Evolutionary conservation across 1,140 invertebrate species (phyloP).

Genomic region (Drosophila jambulina): DNA sequence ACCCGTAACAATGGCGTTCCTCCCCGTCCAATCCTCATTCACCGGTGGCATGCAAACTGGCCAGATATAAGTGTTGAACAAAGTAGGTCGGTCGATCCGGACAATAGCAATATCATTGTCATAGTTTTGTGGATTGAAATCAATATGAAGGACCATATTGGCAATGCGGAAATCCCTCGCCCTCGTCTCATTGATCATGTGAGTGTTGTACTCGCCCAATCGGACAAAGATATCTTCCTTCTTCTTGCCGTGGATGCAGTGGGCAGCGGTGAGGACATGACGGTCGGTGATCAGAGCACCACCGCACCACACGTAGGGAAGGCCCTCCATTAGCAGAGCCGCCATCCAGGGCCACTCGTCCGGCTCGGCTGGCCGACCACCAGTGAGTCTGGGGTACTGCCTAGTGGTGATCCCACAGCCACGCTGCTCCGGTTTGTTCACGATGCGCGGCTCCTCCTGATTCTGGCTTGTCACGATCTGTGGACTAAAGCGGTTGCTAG

Average conservation of each 20-base stretch:
- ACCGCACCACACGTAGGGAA: slow-evolving; percentile 89
- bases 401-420: slow-evolving; percentile 90
- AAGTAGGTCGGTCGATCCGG: slow-evolving; percentile 88
- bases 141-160: slow-evolving; percentile 88
- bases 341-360: slow-evolving; percentile 94
- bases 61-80: slow-evolving; percentile 92
- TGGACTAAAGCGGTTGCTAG: slow-evolving; percentile 59
- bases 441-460: slow-evolving; percentile 51
- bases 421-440: slow-evolving; percentile 78
- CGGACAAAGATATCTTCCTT: slow-evolving; percentile 88
- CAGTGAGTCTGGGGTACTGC: slow-evolving; percentile 86
- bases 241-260: slow-evolving; percentile 89
- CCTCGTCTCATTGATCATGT: slow-evolving; percentile 87
- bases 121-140: slow-evolving; percentile 88
- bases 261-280: slow-evolving; percentile 92
- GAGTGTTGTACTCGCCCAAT: slow-evolving; percentile 93
- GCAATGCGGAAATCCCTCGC: slow-evolving; percentile 88
- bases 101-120: slow-evolving; percentile 93
- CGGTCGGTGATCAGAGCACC: slow-evolving; percentile 91
- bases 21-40: slow-evolving; percentile 87
- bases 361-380: slow-evolving; percentile 88
- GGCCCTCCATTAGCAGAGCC: slow-evolving; percentile 87
- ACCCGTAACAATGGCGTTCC: slow-evolving; percentile 90
- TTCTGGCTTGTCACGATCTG: slow-evolving; percentile 48
- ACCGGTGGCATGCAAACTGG: slow-evolving; percentile 92